Conservation (phyloP, 2,797 vertebrate genomes). For the Champsocephalus gunnari region DNA sequence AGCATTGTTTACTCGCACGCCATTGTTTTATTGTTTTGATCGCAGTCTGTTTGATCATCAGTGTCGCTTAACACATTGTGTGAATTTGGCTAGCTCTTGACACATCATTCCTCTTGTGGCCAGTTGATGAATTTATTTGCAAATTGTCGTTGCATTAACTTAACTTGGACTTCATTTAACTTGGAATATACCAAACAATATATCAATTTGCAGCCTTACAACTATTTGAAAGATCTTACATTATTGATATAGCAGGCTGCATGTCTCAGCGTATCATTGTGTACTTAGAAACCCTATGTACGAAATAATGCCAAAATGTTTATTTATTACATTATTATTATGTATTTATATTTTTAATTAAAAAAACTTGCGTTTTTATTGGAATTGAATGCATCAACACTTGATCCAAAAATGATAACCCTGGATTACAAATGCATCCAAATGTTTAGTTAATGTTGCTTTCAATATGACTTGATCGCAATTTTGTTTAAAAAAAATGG, state of each 20-base stretch:
- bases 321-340: background rate
- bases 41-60: conserved; percentile 11
- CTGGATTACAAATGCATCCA: background rate
- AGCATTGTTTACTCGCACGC: conserved; percentile 28
- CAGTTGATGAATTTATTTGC: conserved; percentile 28
- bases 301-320: background rate
- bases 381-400: background rate
- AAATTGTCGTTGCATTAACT: background rate
- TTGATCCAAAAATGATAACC: background rate
- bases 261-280: background rate
- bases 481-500: background rate
- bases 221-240: background rate
- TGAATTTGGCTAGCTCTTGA: conserved; percentile 4
- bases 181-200: background rate
- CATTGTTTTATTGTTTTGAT: conserved; percentile 26
- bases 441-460: background rate
- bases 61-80: conserved; percentile 1
- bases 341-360: too few relatives aligned
- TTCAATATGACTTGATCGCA: background rate
- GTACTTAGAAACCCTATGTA: background rate
- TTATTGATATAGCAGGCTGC: background rate
- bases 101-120: conserved; percentile 60
- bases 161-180: background rate
- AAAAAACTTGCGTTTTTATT: background rate
- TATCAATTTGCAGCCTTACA: background rate